These are phyloP conservation scores for Bicyclus anynana DNA, from an alignment of 1,140 invertebrate genomes.

Conservation along the genomic window DNA sequence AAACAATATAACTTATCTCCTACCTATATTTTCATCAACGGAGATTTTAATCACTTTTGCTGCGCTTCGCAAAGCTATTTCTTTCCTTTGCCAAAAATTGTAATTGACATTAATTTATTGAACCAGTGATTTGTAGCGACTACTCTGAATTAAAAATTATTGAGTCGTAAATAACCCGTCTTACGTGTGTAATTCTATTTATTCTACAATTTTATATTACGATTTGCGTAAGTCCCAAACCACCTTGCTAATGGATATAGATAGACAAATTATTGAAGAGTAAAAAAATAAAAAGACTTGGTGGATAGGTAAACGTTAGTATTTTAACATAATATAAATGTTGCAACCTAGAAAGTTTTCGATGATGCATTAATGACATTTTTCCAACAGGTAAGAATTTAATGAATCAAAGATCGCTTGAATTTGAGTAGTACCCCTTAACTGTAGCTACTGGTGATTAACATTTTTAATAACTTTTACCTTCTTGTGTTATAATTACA, in stretches of 20 bases:
- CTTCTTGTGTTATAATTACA: no score
- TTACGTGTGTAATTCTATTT: constrained; percentile 13
- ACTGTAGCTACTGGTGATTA: no score
- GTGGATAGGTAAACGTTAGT: no score
- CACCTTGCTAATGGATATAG: constrained; percentile 4
- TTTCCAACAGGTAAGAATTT: no score
- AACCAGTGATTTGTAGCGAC: constrained; percentile 21
- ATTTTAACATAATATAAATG: no score
- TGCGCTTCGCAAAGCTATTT: constrained; percentile 11
- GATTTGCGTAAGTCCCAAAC: not conserved
- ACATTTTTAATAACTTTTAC: no score
- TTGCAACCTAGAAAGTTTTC: no score
- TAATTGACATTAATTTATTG: constrained; percentile 40
- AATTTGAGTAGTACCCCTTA: no score
- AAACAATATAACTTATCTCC: not conserved
- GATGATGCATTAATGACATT: no score
- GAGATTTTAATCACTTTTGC: constrained; percentile 15
- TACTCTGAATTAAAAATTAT: constrained; percentile 25
- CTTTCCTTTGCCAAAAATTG: constrained; percentile 24
- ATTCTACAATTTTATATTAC: constrained; percentile 5
- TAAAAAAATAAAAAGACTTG: not conserved
- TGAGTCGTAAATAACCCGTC: constrained; percentile 17
- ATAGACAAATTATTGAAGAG: not conserved
- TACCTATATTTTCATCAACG: constrained; percentile 3
- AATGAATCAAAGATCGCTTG: no score